These are phyloP conservation scores for Acrobasis repandana DNA, from an alignment of 2,888 invertebrate species.

Conservation along the genomic window DNA sequence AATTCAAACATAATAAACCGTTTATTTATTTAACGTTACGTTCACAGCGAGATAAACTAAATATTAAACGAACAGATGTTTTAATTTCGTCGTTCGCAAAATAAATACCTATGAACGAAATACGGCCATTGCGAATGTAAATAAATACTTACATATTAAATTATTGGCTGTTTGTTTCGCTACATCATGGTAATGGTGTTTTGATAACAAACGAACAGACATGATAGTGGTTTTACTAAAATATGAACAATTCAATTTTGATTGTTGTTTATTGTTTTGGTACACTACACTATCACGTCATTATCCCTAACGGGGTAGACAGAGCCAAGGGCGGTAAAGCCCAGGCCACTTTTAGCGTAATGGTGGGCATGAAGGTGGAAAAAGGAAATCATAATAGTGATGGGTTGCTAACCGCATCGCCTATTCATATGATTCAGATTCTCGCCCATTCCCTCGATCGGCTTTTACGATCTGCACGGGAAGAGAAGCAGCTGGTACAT, in stretches of 20 bases:
- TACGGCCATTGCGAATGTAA: background rate
- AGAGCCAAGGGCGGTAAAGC: too few species aligned
- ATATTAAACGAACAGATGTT: slow-evolving; percentile 17
- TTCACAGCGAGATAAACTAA: slow-evolving; percentile 13
- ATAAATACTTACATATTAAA: background rate
- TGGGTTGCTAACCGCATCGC: too few species aligned
- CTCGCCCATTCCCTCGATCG: too few species aligned
- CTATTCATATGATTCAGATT: too few species aligned
- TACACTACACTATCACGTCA: too few species aligned
- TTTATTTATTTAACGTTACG: slow-evolving; percentile 9
- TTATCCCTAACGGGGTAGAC: too few species aligned
- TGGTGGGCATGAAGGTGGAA: too few species aligned
- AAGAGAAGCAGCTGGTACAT: too few species aligned
- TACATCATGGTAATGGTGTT: background rate
- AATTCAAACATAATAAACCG: background rate
- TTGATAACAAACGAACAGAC: background rate
- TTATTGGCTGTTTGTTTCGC: background rate
- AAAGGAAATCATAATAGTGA: too few species aligned
- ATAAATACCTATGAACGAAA: background rate
- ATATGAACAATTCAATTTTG: background rate
- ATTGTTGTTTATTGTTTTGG: background rate
- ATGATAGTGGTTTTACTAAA: background rate
- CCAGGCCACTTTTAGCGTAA: too few species aligned
- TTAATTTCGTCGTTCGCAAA: background rate
- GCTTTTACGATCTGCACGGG: too few species aligned